Conservation (phyloP, 1,140 invertebrate genomes). For the Mya arenaria region DNA sequence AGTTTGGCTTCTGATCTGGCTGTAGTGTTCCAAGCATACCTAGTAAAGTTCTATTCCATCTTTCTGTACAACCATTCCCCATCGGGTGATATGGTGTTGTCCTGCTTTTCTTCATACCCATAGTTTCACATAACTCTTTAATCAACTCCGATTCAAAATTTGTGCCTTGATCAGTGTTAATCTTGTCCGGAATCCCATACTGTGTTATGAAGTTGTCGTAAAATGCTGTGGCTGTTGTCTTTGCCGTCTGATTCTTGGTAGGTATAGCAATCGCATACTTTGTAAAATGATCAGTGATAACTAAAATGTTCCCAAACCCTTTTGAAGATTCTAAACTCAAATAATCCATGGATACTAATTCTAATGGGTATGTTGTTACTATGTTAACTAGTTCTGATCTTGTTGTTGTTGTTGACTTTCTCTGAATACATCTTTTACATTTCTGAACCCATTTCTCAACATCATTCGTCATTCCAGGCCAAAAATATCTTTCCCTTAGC, state of each 20-base stretch:
- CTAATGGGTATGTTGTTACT: too few relatives aligned
- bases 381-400: too few relatives aligned
- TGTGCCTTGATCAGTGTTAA: slow-evolving; percentile 7
- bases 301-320: background rate
- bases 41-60: slow-evolving; percentile 36
- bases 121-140: slow-evolving; percentile 32
- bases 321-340: slow-evolving; percentile 6
- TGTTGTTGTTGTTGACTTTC: too few relatives aligned
- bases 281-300: slow-evolving; percentile 37
- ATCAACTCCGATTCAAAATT: slow-evolving; percentile 33
- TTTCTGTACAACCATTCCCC: slow-evolving; percentile 2
- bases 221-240: slow-evolving; percentile 24
- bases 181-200: background rate
- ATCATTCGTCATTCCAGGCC: slow-evolving; percentile 6
- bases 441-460: background rate
- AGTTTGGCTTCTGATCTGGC: slow-evolving; percentile 16
- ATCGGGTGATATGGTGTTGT: slow-evolving; percentile 44
- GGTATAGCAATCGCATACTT: slow-evolving; percentile 28
- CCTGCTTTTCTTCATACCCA: slow-evolving; percentile 21
- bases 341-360: too few relatives aligned
- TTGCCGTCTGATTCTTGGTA: slow-evolving; percentile 27
- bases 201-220: slow-evolving; percentile 21
- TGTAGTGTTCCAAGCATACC: slow-evolving; percentile 48
- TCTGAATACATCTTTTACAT: slow-evolving; percentile 33
- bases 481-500: background rate